Percentiles rank a stretch among this genome's conserved stretches.
These are phyloP conservation scores for Syritta pipiens DNA, from an alignment of 2,888 invertebrate species.

Conservation along the genomic window DNA sequence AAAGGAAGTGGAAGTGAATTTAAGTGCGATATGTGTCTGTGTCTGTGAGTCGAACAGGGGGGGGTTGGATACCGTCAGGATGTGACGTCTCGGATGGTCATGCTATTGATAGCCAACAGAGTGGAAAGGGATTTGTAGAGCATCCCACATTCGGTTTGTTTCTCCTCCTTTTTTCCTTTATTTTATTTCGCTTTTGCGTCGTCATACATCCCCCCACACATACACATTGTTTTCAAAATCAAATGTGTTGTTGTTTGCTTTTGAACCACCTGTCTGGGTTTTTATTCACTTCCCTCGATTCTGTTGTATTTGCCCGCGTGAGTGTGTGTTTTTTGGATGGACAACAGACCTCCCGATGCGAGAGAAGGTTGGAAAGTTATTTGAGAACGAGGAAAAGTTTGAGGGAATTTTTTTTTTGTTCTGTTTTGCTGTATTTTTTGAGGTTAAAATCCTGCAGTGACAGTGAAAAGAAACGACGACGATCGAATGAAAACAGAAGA, in stretches of 20 bases:
- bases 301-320: too few species aligned
- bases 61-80: constrained; percentile 6
- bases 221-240: constrained; percentile 39
- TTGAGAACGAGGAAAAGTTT: constrained; percentile 33
- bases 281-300: too few species aligned
- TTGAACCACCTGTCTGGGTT: constrained; percentile 61
- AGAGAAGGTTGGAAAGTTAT: constrained; percentile 18
- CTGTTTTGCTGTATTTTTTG: constrained; percentile 17
- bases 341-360: too few species aligned
- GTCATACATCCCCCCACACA: not conserved
- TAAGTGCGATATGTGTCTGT: constrained; percentile 37
- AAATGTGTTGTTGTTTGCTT: constrained; percentile 29
- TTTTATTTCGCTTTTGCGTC: constrained; percentile 33
- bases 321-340: too few species aligned
- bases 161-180: not conserved
- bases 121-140: constrained; percentile 48
- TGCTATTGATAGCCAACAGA: constrained; percentile 47
- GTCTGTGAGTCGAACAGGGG: not conserved
- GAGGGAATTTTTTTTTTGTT: constrained; percentile 20
- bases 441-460: constrained; percentile 20
- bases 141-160: not conserved
- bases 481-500: not conserved
- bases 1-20: constrained; percentile 43
- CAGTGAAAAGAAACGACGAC: constrained; percentile 10
- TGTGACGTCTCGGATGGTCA: constrained; percentile 35